Base-by-base conservation (phyloP, 2,888 invertebrate genomes). In the Deilephila elpenor region DNA sequence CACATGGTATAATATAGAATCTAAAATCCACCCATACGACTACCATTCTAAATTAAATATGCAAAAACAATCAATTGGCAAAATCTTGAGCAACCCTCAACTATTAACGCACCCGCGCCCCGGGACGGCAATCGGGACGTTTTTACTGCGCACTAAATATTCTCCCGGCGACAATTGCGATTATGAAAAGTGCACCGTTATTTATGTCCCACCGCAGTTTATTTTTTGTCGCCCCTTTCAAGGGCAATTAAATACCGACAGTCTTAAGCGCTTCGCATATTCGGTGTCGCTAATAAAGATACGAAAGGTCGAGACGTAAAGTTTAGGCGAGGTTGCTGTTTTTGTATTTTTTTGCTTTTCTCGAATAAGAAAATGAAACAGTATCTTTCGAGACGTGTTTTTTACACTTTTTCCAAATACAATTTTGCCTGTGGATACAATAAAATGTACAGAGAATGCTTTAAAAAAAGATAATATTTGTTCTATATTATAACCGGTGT, bases 121-220 rank as follows among this genome's bases (percentile, higher is more conserved):
- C 78, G 81, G 86, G 89, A 88, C 87, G 83, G 82, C 86, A 86
- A 88, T 88, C 91, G 88, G 86, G 83, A 85, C 87, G 84, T 82
- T 90, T 93, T 94, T 91, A 93, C 92, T 89, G 91, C 93, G 93
- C 91, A 92, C 94, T 94, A 94, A 94, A 94, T 94, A 94, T 94
- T 93, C 94, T 94, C 93, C 91, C 89, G 91, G 94, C 93, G 94
- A 94, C 94, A 94, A 94, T 94, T 93, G 93, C 94, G 93, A 94
- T 94, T 94, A 94, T 94, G 94, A 94, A 94, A 94, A 94, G 94
- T 94, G 94, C 94, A 94, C 91, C 88, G 92, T 94, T 94, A 94
- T 94, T 94, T 94, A 94, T 94, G 88, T 85, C 92, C 89, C 83
- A 83, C 80, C 84, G 85, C 88, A 88, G 89, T 92, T 92, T 91